Evolutionary conservation across 2,797 vertebrate genomes (phyloP).

Genomic region (Coracias cyanogaster): DNA sequence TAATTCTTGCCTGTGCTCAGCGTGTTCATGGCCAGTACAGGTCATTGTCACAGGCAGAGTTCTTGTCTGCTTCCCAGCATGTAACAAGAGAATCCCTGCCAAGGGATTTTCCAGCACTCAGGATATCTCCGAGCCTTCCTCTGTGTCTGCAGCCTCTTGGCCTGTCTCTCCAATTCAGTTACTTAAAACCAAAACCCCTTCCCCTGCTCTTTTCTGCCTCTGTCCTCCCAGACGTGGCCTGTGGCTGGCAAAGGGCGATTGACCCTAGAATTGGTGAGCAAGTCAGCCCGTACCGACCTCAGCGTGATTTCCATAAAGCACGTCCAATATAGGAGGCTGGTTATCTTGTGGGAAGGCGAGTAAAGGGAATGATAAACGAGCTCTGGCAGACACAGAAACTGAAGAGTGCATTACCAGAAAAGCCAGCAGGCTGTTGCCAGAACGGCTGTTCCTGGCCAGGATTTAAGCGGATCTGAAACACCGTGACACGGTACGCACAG

Average conservation of each 20-base stretch:
- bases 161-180: background rate
- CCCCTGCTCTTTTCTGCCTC: background rate
- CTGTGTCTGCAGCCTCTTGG: background rate
- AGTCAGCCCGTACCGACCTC: background rate
- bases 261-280: no score
- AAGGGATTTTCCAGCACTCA: background rate
- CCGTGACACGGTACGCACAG: rapidly evolving
- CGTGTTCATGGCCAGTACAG: background rate
- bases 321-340: rapidly evolving
- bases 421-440: background rate
- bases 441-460: background rate
- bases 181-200: background rate
- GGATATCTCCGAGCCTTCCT: background rate
- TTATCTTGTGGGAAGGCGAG: background rate
- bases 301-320: background rate
- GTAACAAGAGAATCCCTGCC: no score
- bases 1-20: background rate
- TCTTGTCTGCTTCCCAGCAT: background rate
- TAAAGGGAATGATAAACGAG: background rate
- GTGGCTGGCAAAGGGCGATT: background rate
- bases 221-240: background rate
- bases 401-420: no score
- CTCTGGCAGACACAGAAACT: rapidly evolving
- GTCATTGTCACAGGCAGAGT: no score
- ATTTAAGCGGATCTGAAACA: background rate